Conservation (phyloP, 1,140 invertebrate species). For the Cyrtorhinus lividipennis region DNA sequence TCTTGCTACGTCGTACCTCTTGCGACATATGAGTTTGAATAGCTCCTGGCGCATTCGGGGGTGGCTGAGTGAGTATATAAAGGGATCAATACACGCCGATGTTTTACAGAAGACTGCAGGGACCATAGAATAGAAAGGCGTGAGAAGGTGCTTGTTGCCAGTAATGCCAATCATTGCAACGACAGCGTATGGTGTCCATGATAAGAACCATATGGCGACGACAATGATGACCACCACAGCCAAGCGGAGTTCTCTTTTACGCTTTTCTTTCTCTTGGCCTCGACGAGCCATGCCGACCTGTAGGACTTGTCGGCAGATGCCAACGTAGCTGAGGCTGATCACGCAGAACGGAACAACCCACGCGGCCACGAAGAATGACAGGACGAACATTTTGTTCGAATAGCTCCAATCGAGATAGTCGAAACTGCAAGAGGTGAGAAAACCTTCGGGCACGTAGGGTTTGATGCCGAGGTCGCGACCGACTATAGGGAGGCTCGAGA, state of each 20-base stretch:
- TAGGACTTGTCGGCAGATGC: conserved; percentile 34
- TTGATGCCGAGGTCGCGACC: conserved; percentile 52
- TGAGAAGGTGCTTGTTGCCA: conserved; percentile 42
- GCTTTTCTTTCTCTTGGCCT: conserved; percentile 44
- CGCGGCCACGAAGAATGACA: conserved; percentile 48
- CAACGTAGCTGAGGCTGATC: conserved; percentile 53
- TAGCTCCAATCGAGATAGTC: conserved; percentile 51
- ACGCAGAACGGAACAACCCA: conserved; percentile 50
- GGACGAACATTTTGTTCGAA: conserved; percentile 43
- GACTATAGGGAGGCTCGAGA: conserved; percentile 48
- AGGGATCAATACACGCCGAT: conserved; percentile 57
- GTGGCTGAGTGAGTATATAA: conserved; percentile 55
- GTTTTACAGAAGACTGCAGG: conserved; percentile 61
- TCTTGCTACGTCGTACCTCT: conserved; percentile 9
- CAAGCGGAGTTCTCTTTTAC: conserved; percentile 48
- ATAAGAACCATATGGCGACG: conserved; percentile 52
- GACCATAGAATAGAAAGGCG: conserved; percentile 52
- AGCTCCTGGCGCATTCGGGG: conserved; percentile 46
- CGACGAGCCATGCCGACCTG: conserved; percentile 28
- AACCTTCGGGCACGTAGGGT: conserved; percentile 61
- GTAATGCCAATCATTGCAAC: conserved; percentile 55
- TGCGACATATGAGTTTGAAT: conserved; percentile 28
- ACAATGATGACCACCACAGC: conserved; percentile 47
- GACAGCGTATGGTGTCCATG: conserved; percentile 61
- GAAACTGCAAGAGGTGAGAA: conserved; percentile 63